Evolutionary conservation across 1,140 invertebrate genomes (phyloP), one percentile per base, ranked within the genome.

Genomic region (Bactericera cockerelli): DNA sequence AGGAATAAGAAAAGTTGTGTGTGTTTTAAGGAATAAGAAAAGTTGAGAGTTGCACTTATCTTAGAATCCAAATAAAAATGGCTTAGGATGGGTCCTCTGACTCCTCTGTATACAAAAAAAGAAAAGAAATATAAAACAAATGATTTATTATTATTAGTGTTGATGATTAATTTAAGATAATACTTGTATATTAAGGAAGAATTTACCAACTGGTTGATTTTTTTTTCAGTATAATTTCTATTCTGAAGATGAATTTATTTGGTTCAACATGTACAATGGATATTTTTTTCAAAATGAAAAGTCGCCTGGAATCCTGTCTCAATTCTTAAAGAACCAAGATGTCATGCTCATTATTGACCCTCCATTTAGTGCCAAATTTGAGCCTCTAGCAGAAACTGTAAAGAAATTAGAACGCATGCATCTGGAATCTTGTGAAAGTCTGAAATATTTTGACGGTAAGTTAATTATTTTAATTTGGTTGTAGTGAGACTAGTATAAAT

Each of bases 181-280:
- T n/a, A n/a, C n/a, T n/a, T n/a, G n/a, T n/a, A n/a, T n/a, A n/a
- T n/a, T n/a, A n/a, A n/a, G n/a, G n/a, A n/a, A n/a, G n/a, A n/a
- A n/a, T n/a, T n/a, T n/a, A n/a, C n/a, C n/a, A n/a, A n/a, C n/a
- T n/a, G n/a, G n/a, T n/a, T 61, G 36, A 16, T 55, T 65, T 63
- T 65, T 38, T 59, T 71, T 73, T 36, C 65, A 82, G 79, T 74
- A 80, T 49, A 77, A 78, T 56, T 87, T 92, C 67, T 82, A 85
- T 65, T 72, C 77, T 0, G 75, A 80, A 0, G 65, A 79, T 19
- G 74, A 81, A 66, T 92, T 82, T 66, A 79, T 81, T 36, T 83
- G 80, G 73, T 93, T 89, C 69, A 93, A 93, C 69, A 82, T 89
- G 76, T 91, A 93, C 68, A 94, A 93, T 67, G 79, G 91, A 73